phyloP scores from a whole-genome alignment of 2,113 vertebrate genomes.

The Crocuta crocuta region DNA sequence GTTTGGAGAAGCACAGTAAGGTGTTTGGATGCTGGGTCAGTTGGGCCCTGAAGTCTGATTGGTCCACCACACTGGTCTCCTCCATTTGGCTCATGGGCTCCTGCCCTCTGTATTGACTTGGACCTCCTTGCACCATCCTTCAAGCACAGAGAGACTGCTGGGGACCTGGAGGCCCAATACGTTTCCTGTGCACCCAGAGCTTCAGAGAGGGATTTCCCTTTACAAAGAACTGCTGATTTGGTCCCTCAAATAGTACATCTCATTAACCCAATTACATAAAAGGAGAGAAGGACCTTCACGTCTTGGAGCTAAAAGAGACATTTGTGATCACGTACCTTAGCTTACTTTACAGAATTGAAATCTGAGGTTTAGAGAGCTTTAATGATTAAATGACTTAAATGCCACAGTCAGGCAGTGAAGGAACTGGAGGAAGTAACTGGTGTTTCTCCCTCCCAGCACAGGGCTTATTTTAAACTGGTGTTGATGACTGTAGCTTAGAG shows the following conservation, averaged over 20 bases:
- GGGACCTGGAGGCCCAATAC: not conserved
- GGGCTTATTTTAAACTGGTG: not conserved
- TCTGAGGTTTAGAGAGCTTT: not conserved
- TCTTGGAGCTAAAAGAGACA: not conserved
- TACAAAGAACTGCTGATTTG: not conserved
- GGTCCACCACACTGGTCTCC: fast-evolving
- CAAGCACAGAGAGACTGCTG: not conserved
- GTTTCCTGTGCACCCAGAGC: not conserved
- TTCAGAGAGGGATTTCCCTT: not conserved
- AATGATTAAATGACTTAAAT: too few species aligned
- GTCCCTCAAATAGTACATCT: not conserved
- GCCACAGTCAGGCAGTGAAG: not conserved
- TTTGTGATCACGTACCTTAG: not conserved
- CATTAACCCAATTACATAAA: not conserved
- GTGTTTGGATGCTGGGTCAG: not conserved
- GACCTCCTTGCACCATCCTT: fast-evolving
- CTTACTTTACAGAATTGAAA: not conserved
- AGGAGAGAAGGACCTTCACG: not conserved
- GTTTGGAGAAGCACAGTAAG: not conserved
- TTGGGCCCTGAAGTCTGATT: not conserved
- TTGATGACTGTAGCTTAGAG: not conserved
- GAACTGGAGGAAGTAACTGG: fast-evolving
- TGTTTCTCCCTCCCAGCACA: not conserved
- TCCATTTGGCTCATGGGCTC: not conserved
- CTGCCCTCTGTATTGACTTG: not conserved